These are phyloP conservation scores for Torymus tubicola DNA, from an alignment of 2,888 invertebrate genomes.

Conservation along the genomic window DNA sequence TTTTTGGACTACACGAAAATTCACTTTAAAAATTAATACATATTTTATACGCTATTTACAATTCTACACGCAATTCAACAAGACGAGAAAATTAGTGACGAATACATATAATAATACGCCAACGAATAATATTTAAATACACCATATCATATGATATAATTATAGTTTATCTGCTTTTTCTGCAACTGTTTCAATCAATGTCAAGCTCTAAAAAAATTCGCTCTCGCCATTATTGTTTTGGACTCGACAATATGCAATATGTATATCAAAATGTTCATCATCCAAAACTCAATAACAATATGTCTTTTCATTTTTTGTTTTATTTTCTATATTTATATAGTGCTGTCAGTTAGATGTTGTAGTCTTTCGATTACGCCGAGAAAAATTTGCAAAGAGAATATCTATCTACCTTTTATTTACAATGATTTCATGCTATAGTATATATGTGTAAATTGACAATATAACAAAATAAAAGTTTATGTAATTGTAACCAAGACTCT, in stretches of 20 bases:
- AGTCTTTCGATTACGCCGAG: conserved; percentile 5
- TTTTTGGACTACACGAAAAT: conserved; percentile 23
- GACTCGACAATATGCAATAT: background rate
- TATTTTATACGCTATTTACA: conserved; percentile 29
- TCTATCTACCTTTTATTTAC: conserved; percentile 48
- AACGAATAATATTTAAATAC: conserved; percentile 38
- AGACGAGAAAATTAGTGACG: conserved; percentile 42
- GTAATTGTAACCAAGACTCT: conserved; percentile 26
- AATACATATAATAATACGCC: background rate
- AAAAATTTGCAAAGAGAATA: conserved; percentile 28
- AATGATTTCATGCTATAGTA: conserved; percentile 28
- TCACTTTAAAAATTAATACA: conserved; percentile 28
- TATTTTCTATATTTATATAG: background rate
- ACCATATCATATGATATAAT: background rate
- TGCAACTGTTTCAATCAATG: conserved; percentile 16
- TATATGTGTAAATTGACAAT: conserved; percentile 39
- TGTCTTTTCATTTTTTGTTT: background rate
- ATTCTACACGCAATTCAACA: conserved; percentile 49
- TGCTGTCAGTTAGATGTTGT: conserved; percentile 28
- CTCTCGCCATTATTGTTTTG: conserved; percentile 39
- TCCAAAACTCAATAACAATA: conserved; percentile 37
- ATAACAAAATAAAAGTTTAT: conserved; percentile 51
- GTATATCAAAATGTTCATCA: conserved; percentile 27
- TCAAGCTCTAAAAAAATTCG: conserved; percentile 52
- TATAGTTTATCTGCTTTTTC: conserved; percentile 11